Conservation (phyloP, 2,888 invertebrate species). For the Sphinx pinastri region DNA sequence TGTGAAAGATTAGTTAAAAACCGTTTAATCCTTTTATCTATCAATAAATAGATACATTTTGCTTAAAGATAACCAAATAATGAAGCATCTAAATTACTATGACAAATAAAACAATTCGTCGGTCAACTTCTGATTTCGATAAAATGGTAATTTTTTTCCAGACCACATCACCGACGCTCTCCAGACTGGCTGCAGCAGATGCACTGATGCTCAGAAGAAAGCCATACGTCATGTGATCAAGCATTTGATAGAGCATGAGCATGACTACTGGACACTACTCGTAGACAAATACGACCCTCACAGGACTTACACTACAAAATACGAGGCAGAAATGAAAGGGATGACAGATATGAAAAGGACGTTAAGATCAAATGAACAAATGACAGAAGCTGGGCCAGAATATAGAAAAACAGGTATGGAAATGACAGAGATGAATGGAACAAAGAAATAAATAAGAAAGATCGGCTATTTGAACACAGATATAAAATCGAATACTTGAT, state of each 20-base stretch:
- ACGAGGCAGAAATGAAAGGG: conserved; percentile 62
- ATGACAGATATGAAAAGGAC: conserved; percentile 12
- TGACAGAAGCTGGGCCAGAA: not conserved
- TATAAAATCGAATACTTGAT: too few relatives aligned
- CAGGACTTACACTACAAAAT: conserved; percentile 61
- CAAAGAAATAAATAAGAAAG: too few relatives aligned
- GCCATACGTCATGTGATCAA: conserved; percentile 67
- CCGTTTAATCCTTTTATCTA: too few relatives aligned
- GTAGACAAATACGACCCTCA: conserved; percentile 71
- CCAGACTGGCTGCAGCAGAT: conserved; percentile 68
- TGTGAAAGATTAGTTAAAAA: too few relatives aligned
- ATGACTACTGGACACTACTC: conserved; percentile 61
- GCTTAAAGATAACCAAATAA: too few relatives aligned
- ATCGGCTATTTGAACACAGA: too few relatives aligned
- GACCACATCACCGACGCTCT: conserved; percentile 74
- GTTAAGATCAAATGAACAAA: not conserved
- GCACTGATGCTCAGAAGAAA: conserved; percentile 61
- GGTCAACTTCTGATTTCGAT: not conserved
- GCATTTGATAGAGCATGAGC: conserved; percentile 67
- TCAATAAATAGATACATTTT: too few relatives aligned
- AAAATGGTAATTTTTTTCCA: conserved; percentile 41
- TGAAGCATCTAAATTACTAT: too few relatives aligned
- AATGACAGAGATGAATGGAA: too few relatives aligned
- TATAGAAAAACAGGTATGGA: too few relatives aligned
- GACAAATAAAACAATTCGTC: too few relatives aligned